A percentile compares a stretch with the other conserved stretches of the same genome.
These are phyloP conservation scores for Odontothrips loti DNA, from an alignment of 2,888 invertebrate genomes.

Conservation along the genomic window DNA sequence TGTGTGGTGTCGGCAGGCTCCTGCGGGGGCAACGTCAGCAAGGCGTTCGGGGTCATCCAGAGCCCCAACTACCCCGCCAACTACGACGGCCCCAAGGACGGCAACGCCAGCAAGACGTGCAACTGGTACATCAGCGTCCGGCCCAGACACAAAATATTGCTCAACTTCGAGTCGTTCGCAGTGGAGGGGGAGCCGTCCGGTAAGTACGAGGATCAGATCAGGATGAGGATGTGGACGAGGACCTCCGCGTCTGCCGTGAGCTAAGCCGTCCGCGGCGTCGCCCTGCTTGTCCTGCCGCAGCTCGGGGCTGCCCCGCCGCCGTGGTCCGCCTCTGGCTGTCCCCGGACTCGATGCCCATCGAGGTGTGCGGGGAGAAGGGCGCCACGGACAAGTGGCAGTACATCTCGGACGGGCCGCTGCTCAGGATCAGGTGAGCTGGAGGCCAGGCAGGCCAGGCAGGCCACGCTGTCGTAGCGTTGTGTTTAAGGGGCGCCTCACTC, in stretches of 20 bases:
- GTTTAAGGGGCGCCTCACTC: no score
- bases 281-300: constrained; percentile 48
- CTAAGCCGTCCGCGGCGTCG: no score
- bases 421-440: constrained; percentile 72
- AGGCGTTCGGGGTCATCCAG: constrained; percentile 74
- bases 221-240: no score
- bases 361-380: constrained; percentile 83
- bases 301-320: constrained; percentile 86
- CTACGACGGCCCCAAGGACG: constrained; percentile 77
- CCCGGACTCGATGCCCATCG: constrained; percentile 72
- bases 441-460: no score
- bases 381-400: constrained; percentile 73
- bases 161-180: constrained; percentile 86
- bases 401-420: constrained; percentile 78
- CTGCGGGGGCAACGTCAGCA: constrained; percentile 88
- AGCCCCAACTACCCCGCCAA: constrained; percentile 89
- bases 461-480: no score
- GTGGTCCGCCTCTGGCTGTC: constrained; percentile 86
- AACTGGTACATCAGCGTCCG: constrained; percentile 94
- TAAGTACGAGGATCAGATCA: constrained; percentile 50
- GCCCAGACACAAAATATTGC: constrained; percentile 78
- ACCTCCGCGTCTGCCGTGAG: no score
- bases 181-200: constrained; percentile 89
- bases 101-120: constrained; percentile 81
- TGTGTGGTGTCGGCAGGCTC: background rate